Evolutionary conservation across 2,113 vertebrate species (phyloP).

Genomic region (Butastur rufipennis): DNA sequence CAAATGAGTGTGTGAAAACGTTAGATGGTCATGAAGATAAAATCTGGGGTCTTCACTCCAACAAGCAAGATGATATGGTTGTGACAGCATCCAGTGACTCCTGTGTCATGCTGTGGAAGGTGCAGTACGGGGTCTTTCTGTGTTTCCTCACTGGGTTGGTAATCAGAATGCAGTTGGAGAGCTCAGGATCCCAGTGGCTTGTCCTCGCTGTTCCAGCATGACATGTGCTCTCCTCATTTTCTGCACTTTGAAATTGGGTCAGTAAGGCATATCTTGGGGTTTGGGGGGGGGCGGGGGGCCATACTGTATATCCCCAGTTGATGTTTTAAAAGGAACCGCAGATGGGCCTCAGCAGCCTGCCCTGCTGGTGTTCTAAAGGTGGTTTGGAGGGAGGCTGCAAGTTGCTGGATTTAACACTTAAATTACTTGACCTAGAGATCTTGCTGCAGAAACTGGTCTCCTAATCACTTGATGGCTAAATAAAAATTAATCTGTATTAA

Average conservation of each 20-base stretch:
- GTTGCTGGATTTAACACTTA: not conserved
- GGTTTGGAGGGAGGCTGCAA: not conserved
- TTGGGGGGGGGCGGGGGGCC: not conserved
- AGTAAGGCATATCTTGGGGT: fast-evolving
- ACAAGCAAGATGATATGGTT: conserved; percentile 77
- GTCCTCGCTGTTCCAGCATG: not conserved
- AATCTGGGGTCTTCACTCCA: conserved; percentile 92
- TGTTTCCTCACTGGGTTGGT: not conserved
- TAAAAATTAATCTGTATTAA: not conserved
- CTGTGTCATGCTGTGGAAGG: conserved; percentile 87
- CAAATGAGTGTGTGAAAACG: conserved; percentile 91
- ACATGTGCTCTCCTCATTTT: fast-evolving
- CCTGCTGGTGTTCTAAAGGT: not conserved
- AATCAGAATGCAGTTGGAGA: not conserved
- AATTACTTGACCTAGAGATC: not conserved
- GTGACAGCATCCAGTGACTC: conserved; percentile 91
- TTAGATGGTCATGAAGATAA: conserved; percentile 92
- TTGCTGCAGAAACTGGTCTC: not conserved
- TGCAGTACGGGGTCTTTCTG: not conserved
- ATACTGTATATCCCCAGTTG: not conserved
- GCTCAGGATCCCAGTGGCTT: not conserved
- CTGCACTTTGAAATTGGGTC: not conserved
- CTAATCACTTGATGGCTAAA: not conserved
- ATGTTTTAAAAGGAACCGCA: not conserved
- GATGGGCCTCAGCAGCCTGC: not conserved